Evolutionary conservation across 2,888 invertebrate genomes (phyloP).

Genomic region (Dendrolimus houi): DNA sequence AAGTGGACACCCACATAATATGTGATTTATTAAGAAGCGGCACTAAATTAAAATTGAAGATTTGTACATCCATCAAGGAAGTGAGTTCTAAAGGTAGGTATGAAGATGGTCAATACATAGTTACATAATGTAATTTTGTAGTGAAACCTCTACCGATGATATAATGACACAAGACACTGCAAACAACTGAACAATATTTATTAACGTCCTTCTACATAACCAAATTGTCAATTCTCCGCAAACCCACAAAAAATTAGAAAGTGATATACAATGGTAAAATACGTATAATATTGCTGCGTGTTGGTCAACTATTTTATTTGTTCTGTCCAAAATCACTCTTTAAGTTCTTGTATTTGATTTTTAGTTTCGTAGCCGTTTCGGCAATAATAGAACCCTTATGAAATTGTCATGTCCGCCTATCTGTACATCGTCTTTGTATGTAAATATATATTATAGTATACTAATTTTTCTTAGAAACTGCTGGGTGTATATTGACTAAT

Average conservation of each 20-base stretch:
- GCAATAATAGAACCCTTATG: too few relatives aligned
- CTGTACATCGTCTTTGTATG: too few relatives aligned
- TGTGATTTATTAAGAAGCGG: background rate
- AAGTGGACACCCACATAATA: background rate
- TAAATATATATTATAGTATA: too few relatives aligned
- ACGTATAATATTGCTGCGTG: too few relatives aligned
- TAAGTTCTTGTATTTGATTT: too few relatives aligned
- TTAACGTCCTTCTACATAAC: background rate
- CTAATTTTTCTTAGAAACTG: too few relatives aligned
- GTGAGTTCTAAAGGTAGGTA: slow-evolving; percentile 29
- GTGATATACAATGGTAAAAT: background rate
- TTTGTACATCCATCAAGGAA: slow-evolving; percentile 32
- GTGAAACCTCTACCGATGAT: slow-evolving; percentile 60
- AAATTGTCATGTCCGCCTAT: too few relatives aligned
- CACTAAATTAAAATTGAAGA: slow-evolving; percentile 14
- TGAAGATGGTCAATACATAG: slow-evolving; percentile 37
- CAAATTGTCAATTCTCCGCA: background rate
- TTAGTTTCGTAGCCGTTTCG: too few relatives aligned
- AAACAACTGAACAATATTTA: background rate
- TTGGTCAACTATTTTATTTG: background rate
- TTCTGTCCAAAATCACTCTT: background rate
- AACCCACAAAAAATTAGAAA: background rate
- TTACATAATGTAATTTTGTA: slow-evolving; percentile 64
- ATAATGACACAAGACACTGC: slow-evolving; percentile 37
- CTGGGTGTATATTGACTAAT: too few relatives aligned